Conservation (phyloP, 2,113 vertebrate species). For the Mirza zaza region DNA sequence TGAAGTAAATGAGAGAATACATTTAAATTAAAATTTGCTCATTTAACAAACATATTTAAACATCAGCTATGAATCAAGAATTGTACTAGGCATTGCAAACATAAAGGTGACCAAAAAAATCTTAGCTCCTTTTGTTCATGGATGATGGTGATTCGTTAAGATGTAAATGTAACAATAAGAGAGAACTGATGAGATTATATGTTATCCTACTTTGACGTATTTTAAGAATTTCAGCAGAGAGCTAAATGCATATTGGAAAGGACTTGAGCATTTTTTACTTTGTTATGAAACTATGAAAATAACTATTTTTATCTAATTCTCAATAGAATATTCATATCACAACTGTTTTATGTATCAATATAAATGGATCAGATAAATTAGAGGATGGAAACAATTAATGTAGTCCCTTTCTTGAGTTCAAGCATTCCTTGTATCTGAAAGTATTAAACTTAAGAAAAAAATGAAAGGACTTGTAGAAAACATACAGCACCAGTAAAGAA, state of each 20-base stretch:
- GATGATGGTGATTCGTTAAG: neutral
- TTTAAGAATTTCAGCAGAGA: neutral
- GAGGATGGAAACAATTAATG: neutral
- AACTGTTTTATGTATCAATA: neutral
- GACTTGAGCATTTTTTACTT: neutral
- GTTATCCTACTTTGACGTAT: neutral
- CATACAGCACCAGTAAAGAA: slow-evolving; percentile 30
- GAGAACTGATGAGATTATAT: neutral
- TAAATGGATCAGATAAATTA: neutral
- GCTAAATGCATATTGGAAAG: neutral
- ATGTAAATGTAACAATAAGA: neutral
- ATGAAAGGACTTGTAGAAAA: slow-evolving; percentile 2
- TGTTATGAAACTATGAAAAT: neutral
- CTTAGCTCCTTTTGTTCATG: neutral
- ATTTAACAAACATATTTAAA: neutral
- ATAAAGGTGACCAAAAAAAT: neutral
- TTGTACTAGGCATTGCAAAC: neutral
- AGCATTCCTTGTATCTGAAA: neutral
- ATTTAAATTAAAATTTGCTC: neutral
- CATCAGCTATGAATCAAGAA: neutral
- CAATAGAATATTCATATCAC: neutral
- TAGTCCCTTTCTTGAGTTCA: neutral
- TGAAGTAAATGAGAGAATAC: neutral
- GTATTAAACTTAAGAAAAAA: neutral
- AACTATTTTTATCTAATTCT: neutral